phyloP scores from a whole-genome alignment of 2,888 invertebrate species.

The Nomada fabriciana region DNA sequence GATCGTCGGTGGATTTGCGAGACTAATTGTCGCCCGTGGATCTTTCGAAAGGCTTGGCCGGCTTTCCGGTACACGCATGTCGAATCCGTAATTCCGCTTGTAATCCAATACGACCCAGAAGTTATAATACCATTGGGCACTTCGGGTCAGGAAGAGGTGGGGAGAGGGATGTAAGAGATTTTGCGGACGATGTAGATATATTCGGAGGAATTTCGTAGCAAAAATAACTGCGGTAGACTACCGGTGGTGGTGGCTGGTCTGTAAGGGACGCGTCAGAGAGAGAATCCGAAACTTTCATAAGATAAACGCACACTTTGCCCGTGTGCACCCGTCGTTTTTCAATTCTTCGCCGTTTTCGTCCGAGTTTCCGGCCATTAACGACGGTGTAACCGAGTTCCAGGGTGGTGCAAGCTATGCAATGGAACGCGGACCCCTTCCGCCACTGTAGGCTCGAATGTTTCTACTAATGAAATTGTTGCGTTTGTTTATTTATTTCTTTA shows the following conservation, averaged over 20 bases:
- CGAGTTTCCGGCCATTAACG: slow-evolving; percentile 49
- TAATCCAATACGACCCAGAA: slow-evolving; percentile 65
- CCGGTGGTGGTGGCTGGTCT: slow-evolving; percentile 68
- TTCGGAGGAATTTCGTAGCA: slow-evolving; percentile 82
- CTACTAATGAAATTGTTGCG: background rate
- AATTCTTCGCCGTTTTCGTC: slow-evolving; percentile 45
- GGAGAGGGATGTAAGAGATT: slow-evolving; percentile 72
- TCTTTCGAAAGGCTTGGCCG: slow-evolving; percentile 52
- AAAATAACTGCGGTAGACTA: slow-evolving; percentile 80
- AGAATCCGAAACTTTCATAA: slow-evolving; percentile 69
- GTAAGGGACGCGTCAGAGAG: slow-evolving; percentile 65
- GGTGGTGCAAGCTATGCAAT: background rate
- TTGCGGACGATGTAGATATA: slow-evolving; percentile 81
- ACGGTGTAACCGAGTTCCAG: slow-evolving; percentile 37
- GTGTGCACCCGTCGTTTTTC: slow-evolving; percentile 42
- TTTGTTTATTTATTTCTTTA: background rate
- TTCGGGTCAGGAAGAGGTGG: slow-evolving; percentile 51
- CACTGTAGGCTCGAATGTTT: background rate
- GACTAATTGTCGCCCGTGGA: slow-evolving; percentile 48
- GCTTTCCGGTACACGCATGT: slow-evolving; percentile 16
- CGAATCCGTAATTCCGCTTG: slow-evolving; percentile 42
- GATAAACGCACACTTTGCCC: slow-evolving; percentile 49
- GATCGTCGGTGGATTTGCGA: slow-evolving; percentile 17
- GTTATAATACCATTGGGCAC: slow-evolving; percentile 29
- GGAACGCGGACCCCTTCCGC: background rate